Conservation (phyloP, 2,113 vertebrate species). For the Calypte anna region DNA sequence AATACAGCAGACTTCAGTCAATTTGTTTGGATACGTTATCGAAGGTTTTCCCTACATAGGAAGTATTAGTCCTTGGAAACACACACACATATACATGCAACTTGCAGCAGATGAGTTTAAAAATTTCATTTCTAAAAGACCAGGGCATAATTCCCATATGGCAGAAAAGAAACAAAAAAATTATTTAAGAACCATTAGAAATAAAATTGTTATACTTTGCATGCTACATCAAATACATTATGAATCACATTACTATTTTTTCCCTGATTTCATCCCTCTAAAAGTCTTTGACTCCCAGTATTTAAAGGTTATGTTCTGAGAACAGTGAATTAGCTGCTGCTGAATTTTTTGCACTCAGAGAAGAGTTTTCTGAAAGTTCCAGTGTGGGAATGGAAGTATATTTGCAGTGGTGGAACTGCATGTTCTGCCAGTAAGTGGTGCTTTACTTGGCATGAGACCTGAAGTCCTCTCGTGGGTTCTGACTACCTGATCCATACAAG, state of each 20-base stretch:
- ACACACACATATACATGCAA: background rate
- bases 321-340: background rate
- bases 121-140: conserved; percentile 27
- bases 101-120: conserved; percentile 39
- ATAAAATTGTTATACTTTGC: background rate
- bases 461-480: background rate
- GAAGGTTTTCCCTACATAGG: conserved; percentile 16
- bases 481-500: background rate
- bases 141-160: background rate
- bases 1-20: conserved; percentile 62
- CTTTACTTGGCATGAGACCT: background rate
- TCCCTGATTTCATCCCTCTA: background rate
- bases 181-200: background rate
- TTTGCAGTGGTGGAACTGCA: background rate
- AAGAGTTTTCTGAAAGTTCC: background rate
- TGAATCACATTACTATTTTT: background rate
- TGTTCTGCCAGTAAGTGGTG: background rate
- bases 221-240: background rate
- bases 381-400: background rate
- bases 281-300: background rate
- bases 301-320: background rate
- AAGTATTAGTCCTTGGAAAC: conserved; percentile 36
- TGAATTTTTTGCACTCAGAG: background rate
- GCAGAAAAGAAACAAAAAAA: background rate
- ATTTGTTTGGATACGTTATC: background rate